These are phyloP conservation scores for Drosophila pachea DNA, from an alignment of 1,140 invertebrate species.

Conservation along the genomic window DNA sequence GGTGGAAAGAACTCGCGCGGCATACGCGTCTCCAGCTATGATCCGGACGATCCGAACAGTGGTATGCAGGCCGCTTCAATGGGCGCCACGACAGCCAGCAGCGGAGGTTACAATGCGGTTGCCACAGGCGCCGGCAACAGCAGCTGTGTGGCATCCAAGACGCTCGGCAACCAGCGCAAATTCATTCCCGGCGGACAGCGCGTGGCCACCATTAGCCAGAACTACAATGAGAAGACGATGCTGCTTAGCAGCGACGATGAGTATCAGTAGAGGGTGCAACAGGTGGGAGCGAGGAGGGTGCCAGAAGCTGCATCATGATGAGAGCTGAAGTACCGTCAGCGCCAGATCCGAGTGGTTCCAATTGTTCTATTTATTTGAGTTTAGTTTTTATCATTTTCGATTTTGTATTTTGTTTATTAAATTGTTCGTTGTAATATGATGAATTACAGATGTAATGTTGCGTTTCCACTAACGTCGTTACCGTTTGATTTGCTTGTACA, in stretches of 20 bases:
- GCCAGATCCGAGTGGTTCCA: conserved; percentile 5
- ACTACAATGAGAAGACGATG: conserved; percentile 97
- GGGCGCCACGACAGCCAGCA: conserved; percentile 31
- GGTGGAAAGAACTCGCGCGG: conserved; percentile 84
- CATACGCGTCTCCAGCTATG: conserved; percentile 83
- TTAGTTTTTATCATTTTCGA: neutral
- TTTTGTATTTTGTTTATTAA: conserved; percentile 31
- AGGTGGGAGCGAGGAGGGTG: conserved; percentile 40
- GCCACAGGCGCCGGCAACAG: conserved; percentile 55
- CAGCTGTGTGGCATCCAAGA: conserved; percentile 77
- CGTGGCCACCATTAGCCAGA: conserved; percentile 88
- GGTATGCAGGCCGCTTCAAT: conserved; percentile 55
- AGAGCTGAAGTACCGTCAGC: no score
- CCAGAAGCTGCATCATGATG: neutral
- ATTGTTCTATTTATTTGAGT: neutral
- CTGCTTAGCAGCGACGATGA: conserved; percentile 97
- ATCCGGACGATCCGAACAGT: conserved; percentile 83
- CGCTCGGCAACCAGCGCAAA: conserved; percentile 75
- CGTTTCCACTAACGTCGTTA: conserved; percentile 28
- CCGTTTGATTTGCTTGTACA: conserved; percentile 64
- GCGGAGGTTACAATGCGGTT: conserved; percentile 75
- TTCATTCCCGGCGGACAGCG: conserved; percentile 82
- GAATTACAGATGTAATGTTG: conserved; percentile 10
- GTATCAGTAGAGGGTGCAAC: conserved; percentile 90
- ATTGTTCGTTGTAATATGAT: conserved; percentile 43